Conservation (phyloP, 1,140 invertebrate genomes). For the Hypsibius dujardini region DNA sequence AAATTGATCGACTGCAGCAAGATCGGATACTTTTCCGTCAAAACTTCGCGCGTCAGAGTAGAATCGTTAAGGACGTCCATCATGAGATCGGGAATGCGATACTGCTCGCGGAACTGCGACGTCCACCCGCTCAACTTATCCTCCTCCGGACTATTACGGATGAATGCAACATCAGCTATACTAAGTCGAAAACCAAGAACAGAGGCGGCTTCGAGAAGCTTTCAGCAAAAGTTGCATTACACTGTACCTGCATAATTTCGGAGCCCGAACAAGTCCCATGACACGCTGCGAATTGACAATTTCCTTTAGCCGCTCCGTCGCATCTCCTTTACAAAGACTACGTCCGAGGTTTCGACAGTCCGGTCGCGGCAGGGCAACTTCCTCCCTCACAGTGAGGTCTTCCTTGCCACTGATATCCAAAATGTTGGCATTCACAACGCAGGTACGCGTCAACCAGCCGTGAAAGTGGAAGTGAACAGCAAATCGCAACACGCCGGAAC, state of each 20-base stretch:
- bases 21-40: neutral
- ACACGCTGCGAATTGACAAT: neutral
- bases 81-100: neutral
- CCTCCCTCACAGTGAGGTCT: no score
- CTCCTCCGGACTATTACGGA: neutral
- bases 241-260: neutral
- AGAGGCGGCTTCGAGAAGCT: no score
- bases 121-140: neutral
- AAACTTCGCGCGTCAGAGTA: neutral
- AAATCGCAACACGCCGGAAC: neutral
- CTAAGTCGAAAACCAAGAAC: no score
- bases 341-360: neutral
- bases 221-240: neutral
- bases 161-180: neutral
- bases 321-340: neutral
- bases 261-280: neutral
- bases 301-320: neutral
- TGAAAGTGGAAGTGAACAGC: neutral
- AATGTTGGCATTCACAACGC: neutral
- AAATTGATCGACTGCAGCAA: constrained; percentile 15
- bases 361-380: neutral
- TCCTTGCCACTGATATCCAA: neutral
- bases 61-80: neutral
- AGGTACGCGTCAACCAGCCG: neutral
- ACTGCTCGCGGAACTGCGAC: neutral